Conservation (phyloP, 2,797 vertebrate species). For the Anniella stebbinsi region DNA sequence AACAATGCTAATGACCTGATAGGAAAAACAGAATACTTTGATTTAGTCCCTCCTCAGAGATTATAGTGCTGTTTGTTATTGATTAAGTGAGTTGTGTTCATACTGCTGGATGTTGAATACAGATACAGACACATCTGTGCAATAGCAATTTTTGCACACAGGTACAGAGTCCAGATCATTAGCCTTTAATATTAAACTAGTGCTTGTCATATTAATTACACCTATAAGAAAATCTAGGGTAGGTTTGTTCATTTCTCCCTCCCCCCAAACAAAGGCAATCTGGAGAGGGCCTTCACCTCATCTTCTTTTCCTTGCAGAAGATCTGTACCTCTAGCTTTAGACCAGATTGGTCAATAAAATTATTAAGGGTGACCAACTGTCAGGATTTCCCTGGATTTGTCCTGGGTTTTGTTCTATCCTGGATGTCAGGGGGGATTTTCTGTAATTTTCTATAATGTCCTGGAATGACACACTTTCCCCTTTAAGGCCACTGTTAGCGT, state of each 20-base stretch:
- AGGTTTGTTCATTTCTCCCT: conserved; percentile 7
- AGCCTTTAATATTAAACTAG: background rate
- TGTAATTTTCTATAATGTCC: no score
- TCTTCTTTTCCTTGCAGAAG: conserved; percentile 20
- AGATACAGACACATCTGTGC: background rate
- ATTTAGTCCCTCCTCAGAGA: background rate
- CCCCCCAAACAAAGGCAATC: background rate
- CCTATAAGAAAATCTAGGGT: background rate
- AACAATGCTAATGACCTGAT: background rate
- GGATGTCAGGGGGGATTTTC: no score
- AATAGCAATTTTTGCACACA: background rate
- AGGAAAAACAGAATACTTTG: background rate
- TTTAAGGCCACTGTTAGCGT: no score
- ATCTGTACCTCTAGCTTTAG: background rate
- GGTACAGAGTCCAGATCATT: background rate
- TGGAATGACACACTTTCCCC: no score
- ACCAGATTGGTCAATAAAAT: background rate
- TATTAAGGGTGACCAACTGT: no score
- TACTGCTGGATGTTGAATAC: background rate
- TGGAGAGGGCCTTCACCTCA: background rate
- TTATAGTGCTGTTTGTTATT: background rate
- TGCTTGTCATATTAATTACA: background rate
- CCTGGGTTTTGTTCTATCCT: no score
- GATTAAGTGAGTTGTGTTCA: background rate
- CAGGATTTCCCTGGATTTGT: no score